Evolutionary conservation across 2,797 vertebrate genomes (phyloP), one percentile per base, ranked within the genome.

Genomic region (Hydrocynus forskahlii): DNA sequence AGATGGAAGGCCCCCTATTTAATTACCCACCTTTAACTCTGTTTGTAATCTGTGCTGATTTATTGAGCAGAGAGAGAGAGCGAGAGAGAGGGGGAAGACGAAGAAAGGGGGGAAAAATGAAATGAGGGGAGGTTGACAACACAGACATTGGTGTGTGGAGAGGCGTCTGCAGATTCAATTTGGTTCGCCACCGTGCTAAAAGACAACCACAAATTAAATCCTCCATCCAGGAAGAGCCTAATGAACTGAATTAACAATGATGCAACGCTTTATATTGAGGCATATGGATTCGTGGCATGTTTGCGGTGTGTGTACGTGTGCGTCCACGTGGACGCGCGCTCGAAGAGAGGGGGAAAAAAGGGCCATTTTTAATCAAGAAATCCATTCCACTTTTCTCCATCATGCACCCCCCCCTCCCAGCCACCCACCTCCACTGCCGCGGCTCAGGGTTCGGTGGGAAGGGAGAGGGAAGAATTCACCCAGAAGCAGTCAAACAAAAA

Each of bases 341-440:
- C 82, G 86, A 86, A 86, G 73, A 86, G 84, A 87, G n/a, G n/a
- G n/a, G 81, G 88, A 85, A 91, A 23, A 84, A 89, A 92, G 89
- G 91, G 93, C 87, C 86, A 92, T 83, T 94, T 94, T 94, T 94
- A 95, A 95, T 95, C 94, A 95, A 94, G 94, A 94, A 94, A 95
- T 94, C 93, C 92, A 94, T 94, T 93, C 91, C 92, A 92, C 92
- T 93, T 92, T 90, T 88, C 91, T 91, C 86, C 92, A 64, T 66
- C 62, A 89, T 90, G 89, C 86, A 64, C 71, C 23, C 43, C 78
- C 70, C 50, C 71, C 63, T 43, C 66, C 57, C 29, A 67, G n/a
- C 17, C 40, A 5, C 40, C 1, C 75, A 64, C 40, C 90, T 84
- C 88, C 88, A 70, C 76, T 88, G 86, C 86, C 88, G 84, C 83